Percentiles rank a stretch among this genome's conserved stretches.
Conservation (phyloP, 2,113 vertebrate genomes). For the Percina caprodes region DNA sequence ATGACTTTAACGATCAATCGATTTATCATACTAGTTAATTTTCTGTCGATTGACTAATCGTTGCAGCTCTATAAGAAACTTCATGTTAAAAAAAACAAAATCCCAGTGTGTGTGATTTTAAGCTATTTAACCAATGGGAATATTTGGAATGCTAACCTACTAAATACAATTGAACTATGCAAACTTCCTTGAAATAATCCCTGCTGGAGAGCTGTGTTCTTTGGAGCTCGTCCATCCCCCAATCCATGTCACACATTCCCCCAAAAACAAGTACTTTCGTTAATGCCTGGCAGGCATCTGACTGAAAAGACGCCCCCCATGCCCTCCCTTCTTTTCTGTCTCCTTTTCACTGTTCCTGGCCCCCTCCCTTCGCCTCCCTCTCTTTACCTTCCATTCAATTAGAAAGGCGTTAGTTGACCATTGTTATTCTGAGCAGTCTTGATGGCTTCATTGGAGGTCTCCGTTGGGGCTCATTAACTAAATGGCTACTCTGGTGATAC, state of each 20-base stretch:
- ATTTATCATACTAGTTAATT: no score
- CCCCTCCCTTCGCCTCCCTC: conserved; percentile 74
- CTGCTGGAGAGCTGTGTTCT: conserved; percentile 62
- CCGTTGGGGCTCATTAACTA: conserved; percentile 86
- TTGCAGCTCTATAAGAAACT: no score
- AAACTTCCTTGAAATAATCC: conserved; percentile 74
- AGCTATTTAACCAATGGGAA: background rate
- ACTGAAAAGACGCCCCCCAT: conserved; percentile 75
- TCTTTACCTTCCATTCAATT: conserved; percentile 86
- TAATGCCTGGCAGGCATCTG: conserved; percentile 82
- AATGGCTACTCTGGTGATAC: conserved; percentile 79
- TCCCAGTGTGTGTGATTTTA: background rate
- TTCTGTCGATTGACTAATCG: no score
- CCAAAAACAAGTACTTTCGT: conserved; percentile 80
- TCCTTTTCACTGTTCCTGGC: conserved; percentile 78
- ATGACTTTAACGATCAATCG: no score
- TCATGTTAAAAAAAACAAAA: no score
- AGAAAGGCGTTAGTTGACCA: conserved; percentile 86
- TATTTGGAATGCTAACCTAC: background rate
- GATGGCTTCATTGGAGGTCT: conserved; percentile 88
- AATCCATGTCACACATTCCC: conserved; percentile 57
- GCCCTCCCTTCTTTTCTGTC: conserved; percentile 61
- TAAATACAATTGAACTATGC: conserved; percentile 42
- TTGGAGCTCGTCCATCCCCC: conserved; percentile 65
- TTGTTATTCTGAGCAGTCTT: conserved; percentile 87